These are phyloP conservation scores for Nannospalax galili DNA, from an alignment of 2,113 vertebrate species.

Conservation along the genomic window DNA sequence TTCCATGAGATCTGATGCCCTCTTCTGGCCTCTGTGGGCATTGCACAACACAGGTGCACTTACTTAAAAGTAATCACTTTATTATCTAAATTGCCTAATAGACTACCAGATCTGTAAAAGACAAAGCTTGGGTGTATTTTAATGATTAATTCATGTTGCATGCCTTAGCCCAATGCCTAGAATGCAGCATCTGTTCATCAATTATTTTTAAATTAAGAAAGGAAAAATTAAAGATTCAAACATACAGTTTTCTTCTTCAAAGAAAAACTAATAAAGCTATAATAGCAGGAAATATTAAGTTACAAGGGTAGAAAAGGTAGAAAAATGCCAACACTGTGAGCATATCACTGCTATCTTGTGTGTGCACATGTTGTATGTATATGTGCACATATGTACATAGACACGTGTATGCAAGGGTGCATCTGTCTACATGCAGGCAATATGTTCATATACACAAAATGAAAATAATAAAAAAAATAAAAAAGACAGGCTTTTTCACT, in stretches of 20 bases:
- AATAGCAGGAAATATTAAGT: constrained; percentile 11
- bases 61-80: neutral
- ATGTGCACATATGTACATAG: neutral
- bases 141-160: neutral
- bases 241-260: neutral
- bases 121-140: neutral
- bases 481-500: neutral
- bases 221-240: neutral
- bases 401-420: too few relatives aligned
- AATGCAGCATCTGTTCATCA: neutral
- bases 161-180: neutral
- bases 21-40: too few relatives aligned
- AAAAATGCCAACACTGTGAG: neutral
- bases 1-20: too few relatives aligned
- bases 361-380: neutral
- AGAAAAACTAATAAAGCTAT: neutral
- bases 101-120: neutral
- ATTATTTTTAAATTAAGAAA: neutral
- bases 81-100: neutral
- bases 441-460: too few relatives aligned
- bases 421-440: too few relatives aligned
- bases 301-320: neutral
- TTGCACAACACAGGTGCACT: too few relatives aligned
- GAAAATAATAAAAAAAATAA: too few relatives aligned
- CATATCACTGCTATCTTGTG: neutral